Conservation (phyloP, 2,888 invertebrate species). For the Heliothis peltigera region DNA sequence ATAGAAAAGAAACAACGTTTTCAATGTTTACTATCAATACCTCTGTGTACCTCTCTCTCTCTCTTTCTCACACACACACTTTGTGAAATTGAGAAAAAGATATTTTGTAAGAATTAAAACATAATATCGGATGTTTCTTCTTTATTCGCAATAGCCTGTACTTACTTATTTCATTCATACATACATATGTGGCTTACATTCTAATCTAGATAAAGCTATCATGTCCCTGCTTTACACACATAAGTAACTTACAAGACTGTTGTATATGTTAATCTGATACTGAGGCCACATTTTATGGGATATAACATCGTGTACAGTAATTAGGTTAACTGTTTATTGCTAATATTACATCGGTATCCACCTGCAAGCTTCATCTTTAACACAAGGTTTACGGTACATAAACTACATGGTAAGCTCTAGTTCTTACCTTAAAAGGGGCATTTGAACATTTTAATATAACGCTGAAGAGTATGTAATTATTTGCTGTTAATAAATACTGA, state of each 20-base stretch:
- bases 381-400: slow-evolving; percentile 19
- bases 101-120: not conserved
- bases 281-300: slow-evolving; percentile 44
- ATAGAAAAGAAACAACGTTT: too few relatives aligned
- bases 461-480: not conserved
- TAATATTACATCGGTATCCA: slow-evolving; percentile 24
- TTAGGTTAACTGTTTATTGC: slow-evolving; percentile 59
- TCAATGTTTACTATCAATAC: too few relatives aligned
- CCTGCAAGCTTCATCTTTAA: slow-evolving; percentile 32
- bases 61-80: too few relatives aligned
- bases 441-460: slow-evolving; percentile 8
- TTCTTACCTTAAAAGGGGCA: slow-evolving; percentile 10
- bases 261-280: slow-evolving; percentile 47
- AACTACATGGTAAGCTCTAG: slow-evolving; percentile 26
- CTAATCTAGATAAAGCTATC: slow-evolving; percentile 36
- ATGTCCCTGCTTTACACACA: slow-evolving; percentile 1
- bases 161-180: slow-evolving; percentile 1
- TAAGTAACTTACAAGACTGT: slow-evolving; percentile 4
- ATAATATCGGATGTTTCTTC: not conserved
- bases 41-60: too few relatives aligned
- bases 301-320: slow-evolving; percentile 38
- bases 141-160: not conserved
- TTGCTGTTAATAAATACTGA: not conserved
- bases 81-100: too few relatives aligned
- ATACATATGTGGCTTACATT: too few relatives aligned